Evolutionary conservation across 2,888 invertebrate species (phyloP).

Genomic region (Idaea aversata): DNA sequence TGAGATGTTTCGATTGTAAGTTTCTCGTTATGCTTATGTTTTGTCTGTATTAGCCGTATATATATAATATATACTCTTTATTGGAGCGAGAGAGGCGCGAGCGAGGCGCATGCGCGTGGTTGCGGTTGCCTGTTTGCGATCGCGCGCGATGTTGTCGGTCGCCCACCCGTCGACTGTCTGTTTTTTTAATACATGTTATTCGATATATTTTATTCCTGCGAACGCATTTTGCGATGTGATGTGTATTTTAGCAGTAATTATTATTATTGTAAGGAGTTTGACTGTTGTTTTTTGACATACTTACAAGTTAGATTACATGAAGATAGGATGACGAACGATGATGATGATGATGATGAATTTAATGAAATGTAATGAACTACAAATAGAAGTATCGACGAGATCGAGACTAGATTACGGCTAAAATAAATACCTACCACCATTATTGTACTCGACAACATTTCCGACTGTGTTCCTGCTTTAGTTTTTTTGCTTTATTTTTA

Average conservation of each 20-base stretch:
- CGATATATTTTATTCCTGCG: slow-evolving; percentile 90
- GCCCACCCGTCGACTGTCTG: slow-evolving; percentile 70
- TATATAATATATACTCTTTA: slow-evolving; percentile 73
- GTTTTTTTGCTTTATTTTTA: slow-evolving; percentile 78
- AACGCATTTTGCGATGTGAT: slow-evolving; percentile 88
- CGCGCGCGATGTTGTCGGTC: slow-evolving; percentile 56
- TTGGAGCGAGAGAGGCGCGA: slow-evolving; percentile 36
- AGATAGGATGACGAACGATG: slow-evolving; percentile 20
- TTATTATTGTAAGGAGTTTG: slow-evolving; percentile 80
- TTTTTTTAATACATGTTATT: slow-evolving; percentile 82
- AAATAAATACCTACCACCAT: slow-evolving; percentile 61
- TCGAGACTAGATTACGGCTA: slow-evolving; percentile 66
- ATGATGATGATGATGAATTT: slow-evolving; percentile 60
- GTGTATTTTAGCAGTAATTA: slow-evolving; percentile 83
- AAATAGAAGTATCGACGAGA: slow-evolving; percentile 49
- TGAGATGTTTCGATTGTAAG: slow-evolving; percentile 80
- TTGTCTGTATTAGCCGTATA: slow-evolving; percentile 72
- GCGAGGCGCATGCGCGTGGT: slow-evolving; percentile 51
- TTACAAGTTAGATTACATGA: slow-evolving; percentile 77
- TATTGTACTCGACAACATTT: slow-evolving; percentile 74
- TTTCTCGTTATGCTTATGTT: slow-evolving; percentile 81
- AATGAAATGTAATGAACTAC: slow-evolving; percentile 58
- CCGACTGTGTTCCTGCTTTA: slow-evolving; percentile 80
- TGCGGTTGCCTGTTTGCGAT: slow-evolving; percentile 78
- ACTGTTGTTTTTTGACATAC: slow-evolving; percentile 81